Evolutionary conservation across 2,113 vertebrate species (phyloP), one percentile per base, ranked within the genome.

Genomic region (Emydocephalus ijimae): DNA sequence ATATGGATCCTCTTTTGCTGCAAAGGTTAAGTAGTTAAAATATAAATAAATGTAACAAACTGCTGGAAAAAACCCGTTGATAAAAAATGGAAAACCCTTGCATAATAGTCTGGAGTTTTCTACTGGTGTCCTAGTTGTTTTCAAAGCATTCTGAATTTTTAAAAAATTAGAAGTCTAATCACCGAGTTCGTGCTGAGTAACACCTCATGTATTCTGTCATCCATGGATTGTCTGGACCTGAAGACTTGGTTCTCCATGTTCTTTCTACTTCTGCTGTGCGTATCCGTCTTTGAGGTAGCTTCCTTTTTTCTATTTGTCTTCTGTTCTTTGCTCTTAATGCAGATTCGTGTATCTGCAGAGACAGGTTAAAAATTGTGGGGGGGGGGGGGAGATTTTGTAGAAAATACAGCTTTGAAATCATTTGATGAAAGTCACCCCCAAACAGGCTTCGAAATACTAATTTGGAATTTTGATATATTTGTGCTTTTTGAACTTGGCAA

Each of bases 191-290:
- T 15, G 98, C 98, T 0, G 99, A 99, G 95, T 99, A 99, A 97
- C 98, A 99, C 91, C 98, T 97, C 99, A 99, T 99, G 87, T 99
- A 99, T 94, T 99, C 99, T 0, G 99, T 99, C 97, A 99, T 96
- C 99, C 99, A 99, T 0, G 98, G 99, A 95, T 98, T 98, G 69
- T 98, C 99, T 11, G 98, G 95, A 0, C 98, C 96, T 56, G 97
- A 91, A 14, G 97, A 88, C 94, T 97, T 98, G 6, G 94, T 86
- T 81, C 92, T 96, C 87, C 95, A 93, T 2, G 56, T 90, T 93
- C 95, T 98, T 57, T 98, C 97, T 90, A 95, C 92, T 34, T 99
- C 98, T 15, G 96, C 98, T 0, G 98, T 98, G 54, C 96, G 98
- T 1, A 98, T 98, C 20, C 98, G 97, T 50, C 97, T 96, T 93